Evolutionary conservation across 2,113 vertebrate genomes (phyloP), one percentile per base, ranked within the genome.

Genomic region (Pardalotus punctatus): DNA sequence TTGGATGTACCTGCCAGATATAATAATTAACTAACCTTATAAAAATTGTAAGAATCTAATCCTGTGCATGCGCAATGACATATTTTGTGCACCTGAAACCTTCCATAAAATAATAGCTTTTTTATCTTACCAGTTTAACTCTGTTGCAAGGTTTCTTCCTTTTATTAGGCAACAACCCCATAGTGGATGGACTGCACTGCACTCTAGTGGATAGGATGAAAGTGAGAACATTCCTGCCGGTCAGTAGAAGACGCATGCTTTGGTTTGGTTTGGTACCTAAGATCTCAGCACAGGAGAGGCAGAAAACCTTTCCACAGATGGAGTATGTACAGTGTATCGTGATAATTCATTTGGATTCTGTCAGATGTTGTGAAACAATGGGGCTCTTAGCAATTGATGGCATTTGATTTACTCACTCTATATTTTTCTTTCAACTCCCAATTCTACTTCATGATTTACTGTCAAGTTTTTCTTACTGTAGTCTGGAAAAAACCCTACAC

Each of bases 1-100:
- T 64, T 23, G 40, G 40, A 73, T 11, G 25, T 13, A 42, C 31
- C 35, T 31, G 31, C 25, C 35, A 31, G 31, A 35, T 50, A 42
- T 25, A 50, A 17, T 18, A 50, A 42, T 7, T 72, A 43, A 83
- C 36, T 42, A 50, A 31, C 42, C 13, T 76, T 36, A 50, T 42
- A 86, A 35, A 74, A 66, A 31, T 17, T 14, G 4, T 14, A 50
- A 42, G 9, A 50, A 31, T 27, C 5, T 66, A 6, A 31, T 58
- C 58, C n/a, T 66, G 13, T 42, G 17, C 21, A 12, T 25, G 11
- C 0, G 0, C 5, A 42, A 31, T 67, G 25, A 16, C 6, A 3
- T 31, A 66, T 31, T 76, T 50, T 50, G 17, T 27, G 36, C 36
- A 36, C 25, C 31, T 66, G 43, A 76, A 76, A 58, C 2, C 17